Base-by-base conservation (phyloP, 2,888 invertebrate species). In the Hypolimnas misippus region DNA sequence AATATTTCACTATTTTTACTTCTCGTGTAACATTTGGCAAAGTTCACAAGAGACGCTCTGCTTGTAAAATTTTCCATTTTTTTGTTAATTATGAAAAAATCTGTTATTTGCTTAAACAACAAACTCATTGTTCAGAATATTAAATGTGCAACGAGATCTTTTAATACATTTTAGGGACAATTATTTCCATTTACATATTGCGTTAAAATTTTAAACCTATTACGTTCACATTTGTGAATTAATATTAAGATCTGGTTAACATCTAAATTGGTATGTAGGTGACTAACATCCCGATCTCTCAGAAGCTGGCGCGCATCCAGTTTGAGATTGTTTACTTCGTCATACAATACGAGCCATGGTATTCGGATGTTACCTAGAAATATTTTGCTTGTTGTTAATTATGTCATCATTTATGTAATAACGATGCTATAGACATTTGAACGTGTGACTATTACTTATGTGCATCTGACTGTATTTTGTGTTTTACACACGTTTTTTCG, bases 311-410 rank as follows among this genome's bases (percentile, higher is more conserved):
- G 3, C 44, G 10, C 3, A 10, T 59, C 62, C 65, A 67, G 40
- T 7, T n/a, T 17, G n/a, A 16, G 31, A 49, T 40, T 66, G 63
- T 59, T 59, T 60, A 50, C 52, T 51, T 35, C 14, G 19, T 49
- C 12, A 14, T 21, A 33, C 52, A 14, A 29, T 25, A 46, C 40
- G 40, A 31, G 8, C 54, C 7, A 7, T 10, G 65, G 54, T 19
- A 64, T 65, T 65, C 67, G 67, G 65, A 67, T 62, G 67, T 67
- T 56, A 53, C 25, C 10, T 49, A 29, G 49, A 29, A 46, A 17
- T 50, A 16, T 14, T 60, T 40, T 42, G 29, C 19, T 17, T 52
- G 35, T 17, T 14, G 33, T 2, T 46, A 21, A 46, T 46, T 46
- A 12, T 21, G 44, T 46, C 44, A 46, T 21, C 19, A 5, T 5